Conservation (phyloP, 2,888 invertebrate genomes). For the Drosophila macrospina region DNA sequence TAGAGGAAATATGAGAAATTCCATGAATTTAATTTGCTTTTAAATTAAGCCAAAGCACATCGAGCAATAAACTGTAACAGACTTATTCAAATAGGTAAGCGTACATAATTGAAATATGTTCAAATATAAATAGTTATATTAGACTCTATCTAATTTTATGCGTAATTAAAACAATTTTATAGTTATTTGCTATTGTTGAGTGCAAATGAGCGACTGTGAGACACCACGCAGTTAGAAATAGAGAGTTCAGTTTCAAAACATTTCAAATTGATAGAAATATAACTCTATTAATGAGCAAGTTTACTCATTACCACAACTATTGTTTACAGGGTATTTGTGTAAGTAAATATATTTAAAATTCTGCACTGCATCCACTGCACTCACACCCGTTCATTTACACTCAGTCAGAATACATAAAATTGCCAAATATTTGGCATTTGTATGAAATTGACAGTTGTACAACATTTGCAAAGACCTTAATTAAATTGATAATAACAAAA, state of each 20-base stretch:
- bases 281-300: neutral
- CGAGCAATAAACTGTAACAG: conserved; percentile 15
- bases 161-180: conserved; percentile 7
- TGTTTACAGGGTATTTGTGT: conserved; percentile 3
- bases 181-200: neutral
- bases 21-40: conserved; percentile 52
- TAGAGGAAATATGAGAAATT: conserved; percentile 23
- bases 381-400: neutral
- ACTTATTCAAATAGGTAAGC: conserved; percentile 29
- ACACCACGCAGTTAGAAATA: neutral
- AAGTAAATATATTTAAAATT: no score
- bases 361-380: no score
- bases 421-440: conserved; percentile 14
- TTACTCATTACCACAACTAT: neutral
- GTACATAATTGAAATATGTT: conserved; percentile 25
- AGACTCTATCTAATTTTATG: conserved; percentile 39
- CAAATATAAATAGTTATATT: conserved; percentile 8
- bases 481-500: conserved; percentile 21
- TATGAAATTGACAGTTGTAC: conserved; percentile 26
- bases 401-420: conserved; percentile 2
- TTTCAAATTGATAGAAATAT: neutral
- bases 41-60: conserved; percentile 35
- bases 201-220: neutral
- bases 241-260: neutral
- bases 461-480: conserved; percentile 15